Evolutionary conservation across 2,797 vertebrate genomes (phyloP).

Genomic region (Cyprinella venusta): DNA sequence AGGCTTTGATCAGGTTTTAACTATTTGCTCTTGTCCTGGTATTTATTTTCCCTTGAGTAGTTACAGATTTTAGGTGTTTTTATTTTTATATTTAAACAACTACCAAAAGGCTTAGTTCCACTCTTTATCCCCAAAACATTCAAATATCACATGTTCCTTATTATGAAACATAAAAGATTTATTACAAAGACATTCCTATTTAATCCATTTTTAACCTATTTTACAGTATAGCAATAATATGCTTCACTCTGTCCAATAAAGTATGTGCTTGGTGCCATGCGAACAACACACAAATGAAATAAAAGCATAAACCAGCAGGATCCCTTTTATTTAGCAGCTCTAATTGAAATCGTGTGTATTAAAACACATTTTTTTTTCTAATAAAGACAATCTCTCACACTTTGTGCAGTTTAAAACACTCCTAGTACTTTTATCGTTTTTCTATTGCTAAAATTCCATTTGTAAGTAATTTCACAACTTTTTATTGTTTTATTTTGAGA

Average conservation of each 20-base stretch:
- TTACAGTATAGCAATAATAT: neutral
- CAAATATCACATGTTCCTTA: neutral
- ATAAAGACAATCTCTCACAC: neutral
- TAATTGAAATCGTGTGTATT: conserved; percentile 30
- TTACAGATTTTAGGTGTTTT: conserved; percentile 16
- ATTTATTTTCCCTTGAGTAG: conserved; percentile 3
- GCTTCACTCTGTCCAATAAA: neutral
- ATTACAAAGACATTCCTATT: neutral
- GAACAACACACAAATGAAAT: conserved; percentile 41
- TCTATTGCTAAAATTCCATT: neutral
- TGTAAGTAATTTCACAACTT: neutral
- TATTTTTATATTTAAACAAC: conserved; percentile 1
- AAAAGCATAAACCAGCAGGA: conserved; percentile 48
- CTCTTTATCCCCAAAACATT: conserved; percentile 1
- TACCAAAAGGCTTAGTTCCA: neutral
- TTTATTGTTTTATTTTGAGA: conserved; percentile 12
- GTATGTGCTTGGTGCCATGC: conserved; percentile 29
- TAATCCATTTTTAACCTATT: no score
- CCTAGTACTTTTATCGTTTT: neutral
- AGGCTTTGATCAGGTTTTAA: conserved; percentile 3
- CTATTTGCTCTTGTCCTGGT: conserved; percentile 1
- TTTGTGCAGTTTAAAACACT: neutral
- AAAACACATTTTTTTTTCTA: conserved; percentile 16
- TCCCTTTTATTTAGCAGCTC: conserved; percentile 31
- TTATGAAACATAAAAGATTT: neutral